Base-by-base conservation (phyloP, 2,113 vertebrate species). In the Lynx canadensis region DNA sequence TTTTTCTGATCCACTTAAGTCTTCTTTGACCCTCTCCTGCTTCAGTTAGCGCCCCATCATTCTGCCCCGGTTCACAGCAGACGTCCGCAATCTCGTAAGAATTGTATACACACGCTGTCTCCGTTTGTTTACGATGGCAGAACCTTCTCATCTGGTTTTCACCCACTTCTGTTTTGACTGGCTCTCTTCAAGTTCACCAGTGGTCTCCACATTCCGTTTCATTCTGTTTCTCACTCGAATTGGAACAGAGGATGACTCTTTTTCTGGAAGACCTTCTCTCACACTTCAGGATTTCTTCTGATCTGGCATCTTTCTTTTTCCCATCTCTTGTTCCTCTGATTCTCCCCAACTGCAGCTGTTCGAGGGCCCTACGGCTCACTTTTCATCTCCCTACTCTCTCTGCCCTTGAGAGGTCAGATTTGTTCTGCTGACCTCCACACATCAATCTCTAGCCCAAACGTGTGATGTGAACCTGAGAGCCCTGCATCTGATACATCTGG, bases 101-200 rank as follows among this genome's bases (percentile, higher is more conserved):
- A n/a, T 16, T 52, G 10, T 50, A 69, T 3, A 1, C 1, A 0
- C 5, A 4, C 14, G 1, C n/a, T 16, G 36, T 80, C 65, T 82
- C 57, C 52, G 19, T 52, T 38, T 74, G 55, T 65, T 76, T 45
- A 29, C 29, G 7, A 13, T 74, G 74, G 50, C 48, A 45, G 80
- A 12, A 36, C 19, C 63, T 85, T 36, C 63, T 27, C 12, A 48
- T 57, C 60, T 76, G 31, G 14, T 13, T 68, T 41, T 31, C 15
- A 45, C 33, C 27, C 33, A 19, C 25, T 38, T 87, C 38, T 63
- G 5, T 73, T 83, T 69, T 36, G 29, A 18, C 27, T 81, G 15
- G 25, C 1, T 83, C 11, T 50, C 23, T 69, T 36, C 9, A 19
- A n/a, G 94, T 68, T 81, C 57, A 14, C 27, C 29, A 68, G 5